These are phyloP conservation scores for Setophaga petechia DNA, from an alignment of 2,113 vertebrate species.

Conservation along the genomic window DNA sequence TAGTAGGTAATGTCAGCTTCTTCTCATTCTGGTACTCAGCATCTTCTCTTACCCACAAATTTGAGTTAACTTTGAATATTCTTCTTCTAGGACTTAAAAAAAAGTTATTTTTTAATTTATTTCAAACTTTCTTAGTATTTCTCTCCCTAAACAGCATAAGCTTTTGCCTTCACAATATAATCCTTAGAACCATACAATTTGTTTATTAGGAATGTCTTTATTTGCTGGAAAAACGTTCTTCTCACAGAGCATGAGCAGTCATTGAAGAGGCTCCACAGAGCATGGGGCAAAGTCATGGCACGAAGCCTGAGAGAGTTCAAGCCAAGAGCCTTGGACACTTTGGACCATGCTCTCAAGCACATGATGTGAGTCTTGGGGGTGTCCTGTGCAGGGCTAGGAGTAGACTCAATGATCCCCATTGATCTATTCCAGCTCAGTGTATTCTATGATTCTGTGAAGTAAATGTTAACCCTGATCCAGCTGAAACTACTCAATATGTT, in stretches of 20 bases:
- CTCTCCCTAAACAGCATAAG: neutral
- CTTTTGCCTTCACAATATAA: neutral
- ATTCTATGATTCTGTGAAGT: neutral
- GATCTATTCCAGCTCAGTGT: neutral
- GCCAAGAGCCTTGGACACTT: neutral
- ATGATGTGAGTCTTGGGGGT: neutral
- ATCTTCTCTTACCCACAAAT: neutral
- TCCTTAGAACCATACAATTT: neutral
- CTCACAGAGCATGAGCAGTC: neutral
- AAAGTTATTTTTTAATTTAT: neutral
- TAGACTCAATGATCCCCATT: neutral
- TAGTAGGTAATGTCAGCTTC: neutral
- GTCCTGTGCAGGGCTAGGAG: neutral
- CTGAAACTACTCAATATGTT: neutral
- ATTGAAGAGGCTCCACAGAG: neutral
- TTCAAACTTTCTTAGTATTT: neutral
- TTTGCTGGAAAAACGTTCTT: neutral
- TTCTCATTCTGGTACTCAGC: neutral
- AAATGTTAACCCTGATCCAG: neutral
- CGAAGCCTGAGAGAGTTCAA: accelerated
- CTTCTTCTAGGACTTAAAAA: neutral
- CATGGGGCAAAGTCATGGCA: accelerated
- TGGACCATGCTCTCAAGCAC: neutral
- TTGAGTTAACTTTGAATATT: neutral
- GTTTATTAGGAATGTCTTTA: neutral